Evolutionary conservation across 2,113 vertebrate species (phyloP), one percentile per base, ranked within the genome.

Genomic region (Eclectus roratus): DNA sequence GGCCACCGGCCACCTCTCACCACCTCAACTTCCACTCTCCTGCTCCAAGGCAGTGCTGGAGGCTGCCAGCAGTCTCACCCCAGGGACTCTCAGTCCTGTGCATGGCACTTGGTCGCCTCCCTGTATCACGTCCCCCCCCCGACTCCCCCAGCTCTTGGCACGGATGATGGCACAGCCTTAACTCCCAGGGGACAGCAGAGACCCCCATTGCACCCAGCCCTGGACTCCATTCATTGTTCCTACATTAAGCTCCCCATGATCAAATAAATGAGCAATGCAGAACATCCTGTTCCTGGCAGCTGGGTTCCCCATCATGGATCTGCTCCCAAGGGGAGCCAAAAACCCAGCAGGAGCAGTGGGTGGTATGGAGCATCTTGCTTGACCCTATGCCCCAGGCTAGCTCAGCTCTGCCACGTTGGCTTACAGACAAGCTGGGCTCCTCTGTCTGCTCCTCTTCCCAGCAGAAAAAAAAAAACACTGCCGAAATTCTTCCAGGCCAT

Each of bases 191-290:
- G 44, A 28, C 7, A 17, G 24, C 11, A 14, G 87, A 66, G n/a
- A 47, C 46, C 85, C 64, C 50, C 49, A 25, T 39, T 6, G 1
- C 56, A 33, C 39, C 71, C 66, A 82, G 49, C 50, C 50, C 60
- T 6, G 6, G 37, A 20, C 52, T 79, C 24, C 2, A 70, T 64
- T 95, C 91, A 80, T 93, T 88, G 18, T 79, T 78, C 85, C 71
- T 94, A 52, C 37, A 11, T 84, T 44, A 80, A 84, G 46, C 61
- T 77, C 53, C 87, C 73, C 49, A 33, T 6, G 4, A 58, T 81
- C 78, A 91, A 98, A 98, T 98, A 98, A 98, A 98, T 31, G 41
- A 92, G 80, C 52, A 19, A 80, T 64, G 89, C 91, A 95, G 89
- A 91, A 44, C 46, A 47, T 47, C 46, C 46, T 47, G 46, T 47